Conservation (phyloP, 1,140 invertebrate species). For the Trichomalopsis sarcophagae region DNA sequence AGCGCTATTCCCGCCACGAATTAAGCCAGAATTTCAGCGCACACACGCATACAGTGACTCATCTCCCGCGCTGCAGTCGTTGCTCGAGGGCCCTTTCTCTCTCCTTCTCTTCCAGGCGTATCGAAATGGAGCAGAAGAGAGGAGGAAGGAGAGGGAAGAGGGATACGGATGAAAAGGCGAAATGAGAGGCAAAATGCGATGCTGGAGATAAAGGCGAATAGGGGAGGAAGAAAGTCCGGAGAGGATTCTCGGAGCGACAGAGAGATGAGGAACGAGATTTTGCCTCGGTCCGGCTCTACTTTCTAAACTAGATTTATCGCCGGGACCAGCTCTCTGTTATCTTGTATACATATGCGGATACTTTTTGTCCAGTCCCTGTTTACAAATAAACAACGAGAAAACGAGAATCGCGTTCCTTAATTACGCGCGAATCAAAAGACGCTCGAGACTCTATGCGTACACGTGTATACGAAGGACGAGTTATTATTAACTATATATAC, state of each 20-base stretch:
- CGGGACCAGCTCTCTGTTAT: too few relatives aligned
- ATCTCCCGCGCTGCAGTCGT: conserved; percentile 57
- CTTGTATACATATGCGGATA: too few relatives aligned
- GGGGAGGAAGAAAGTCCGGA: conserved; percentile 10
- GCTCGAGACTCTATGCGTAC: too few relatives aligned
- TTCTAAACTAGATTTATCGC: background rate
- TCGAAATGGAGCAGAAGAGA: conserved; percentile 55
- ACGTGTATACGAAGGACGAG: background rate
- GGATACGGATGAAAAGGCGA: conserved; percentile 54
- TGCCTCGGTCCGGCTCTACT: background rate
- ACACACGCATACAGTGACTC: background rate
- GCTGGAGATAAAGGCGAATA: conserved; percentile 23
- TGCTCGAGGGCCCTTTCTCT: conserved; percentile 55
- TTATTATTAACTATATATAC: conserved; percentile 40
- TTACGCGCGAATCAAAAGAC: too few relatives aligned
- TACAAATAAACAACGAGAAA: too few relatives aligned
- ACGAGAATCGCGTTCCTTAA: too few relatives aligned
- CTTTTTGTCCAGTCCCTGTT: too few relatives aligned
- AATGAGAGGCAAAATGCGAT: conserved; percentile 51
- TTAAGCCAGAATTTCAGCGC: too few relatives aligned
- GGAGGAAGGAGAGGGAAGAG: conserved; percentile 46
- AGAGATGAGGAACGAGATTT: conserved; percentile 2
- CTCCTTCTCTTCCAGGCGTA: conserved; percentile 49
- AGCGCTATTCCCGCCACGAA: too few relatives aligned
- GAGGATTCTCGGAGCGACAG: conserved; percentile 22